These are phyloP conservation scores for Lithophane leautieri DNA, from an alignment of 2,888 invertebrate genomes.

Conservation along the genomic window DNA sequence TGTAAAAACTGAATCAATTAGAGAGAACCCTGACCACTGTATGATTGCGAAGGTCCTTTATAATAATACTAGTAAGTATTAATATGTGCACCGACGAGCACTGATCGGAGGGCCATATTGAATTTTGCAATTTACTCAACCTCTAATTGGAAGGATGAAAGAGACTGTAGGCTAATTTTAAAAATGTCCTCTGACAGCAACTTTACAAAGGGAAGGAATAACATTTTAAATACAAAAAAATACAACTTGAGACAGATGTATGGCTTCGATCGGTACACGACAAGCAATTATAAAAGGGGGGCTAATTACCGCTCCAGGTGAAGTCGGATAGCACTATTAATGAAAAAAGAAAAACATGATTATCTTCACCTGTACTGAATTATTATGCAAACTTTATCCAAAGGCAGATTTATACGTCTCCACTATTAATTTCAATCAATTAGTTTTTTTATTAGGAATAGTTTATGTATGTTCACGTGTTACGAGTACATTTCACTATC, in stretches of 20 bases:
- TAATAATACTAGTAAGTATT: constrained; percentile 37
- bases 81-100: constrained; percentile 45
- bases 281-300: constrained; percentile 55
- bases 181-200: not conserved
- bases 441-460: constrained; percentile 10
- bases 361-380: constrained; percentile 47
- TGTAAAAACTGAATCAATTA: constrained; percentile 16
- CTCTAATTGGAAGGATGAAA: constrained; percentile 50
- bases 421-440: constrained; percentile 6
- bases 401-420: constrained; percentile 49
- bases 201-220: not conserved
- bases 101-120: constrained; percentile 40
- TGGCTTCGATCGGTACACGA: constrained; percentile 52
- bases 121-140: constrained; percentile 30
- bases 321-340: constrained; percentile 62
- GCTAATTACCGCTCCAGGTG: constrained; percentile 62
- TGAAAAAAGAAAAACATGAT: constrained; percentile 58
- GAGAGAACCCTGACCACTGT: constrained; percentile 20
- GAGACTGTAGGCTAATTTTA: constrained; percentile 23
- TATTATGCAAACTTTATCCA: constrained; percentile 30
- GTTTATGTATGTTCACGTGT: not conserved
- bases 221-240: constrained; percentile 6
- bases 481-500: not conserved
- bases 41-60: constrained; percentile 49
- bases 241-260: constrained; percentile 10